phyloP scores from a whole-genome alignment of 2,113 vertebrate species.

The Petaurus breviceps region DNA sequence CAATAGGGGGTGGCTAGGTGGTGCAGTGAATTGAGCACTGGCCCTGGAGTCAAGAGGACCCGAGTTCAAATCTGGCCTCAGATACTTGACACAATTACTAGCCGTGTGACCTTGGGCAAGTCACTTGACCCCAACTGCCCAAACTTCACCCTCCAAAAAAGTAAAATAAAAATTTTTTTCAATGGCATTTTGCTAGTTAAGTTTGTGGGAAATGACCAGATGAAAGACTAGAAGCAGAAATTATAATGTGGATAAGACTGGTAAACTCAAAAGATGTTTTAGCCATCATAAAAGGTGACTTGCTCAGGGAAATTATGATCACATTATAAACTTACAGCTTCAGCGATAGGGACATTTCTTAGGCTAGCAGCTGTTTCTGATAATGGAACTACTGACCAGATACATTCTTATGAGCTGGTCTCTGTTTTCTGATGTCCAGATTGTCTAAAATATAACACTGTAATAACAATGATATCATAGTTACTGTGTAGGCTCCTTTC shows the following conservation, averaged over 20 bases:
- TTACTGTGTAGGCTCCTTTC: neutral
- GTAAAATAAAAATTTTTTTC: no score
- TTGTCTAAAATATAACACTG: neutral
- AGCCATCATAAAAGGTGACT: neutral
- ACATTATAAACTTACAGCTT: neutral
- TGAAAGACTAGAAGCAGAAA: neutral
- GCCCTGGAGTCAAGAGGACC: no score
- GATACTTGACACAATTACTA: no score
- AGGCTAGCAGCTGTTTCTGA: neutral
- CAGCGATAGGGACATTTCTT: neutral
- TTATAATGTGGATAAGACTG: neutral
- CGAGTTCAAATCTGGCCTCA: no score
- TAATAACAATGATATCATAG: neutral
- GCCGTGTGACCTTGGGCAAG: no score
- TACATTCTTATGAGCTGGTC: neutral
- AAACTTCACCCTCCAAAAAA: no score
- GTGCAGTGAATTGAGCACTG: no score
- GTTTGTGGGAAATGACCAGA: neutral
- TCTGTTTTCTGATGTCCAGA: neutral
- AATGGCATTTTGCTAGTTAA: neutral
- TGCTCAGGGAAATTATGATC: neutral
- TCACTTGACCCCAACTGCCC: no score
- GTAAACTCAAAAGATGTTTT: neutral
- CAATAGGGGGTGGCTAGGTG: no score
- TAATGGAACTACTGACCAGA: neutral